Base-by-base conservation (phyloP, 2,888 invertebrate species). In the Xestoiulus laeticollis region DNA sequence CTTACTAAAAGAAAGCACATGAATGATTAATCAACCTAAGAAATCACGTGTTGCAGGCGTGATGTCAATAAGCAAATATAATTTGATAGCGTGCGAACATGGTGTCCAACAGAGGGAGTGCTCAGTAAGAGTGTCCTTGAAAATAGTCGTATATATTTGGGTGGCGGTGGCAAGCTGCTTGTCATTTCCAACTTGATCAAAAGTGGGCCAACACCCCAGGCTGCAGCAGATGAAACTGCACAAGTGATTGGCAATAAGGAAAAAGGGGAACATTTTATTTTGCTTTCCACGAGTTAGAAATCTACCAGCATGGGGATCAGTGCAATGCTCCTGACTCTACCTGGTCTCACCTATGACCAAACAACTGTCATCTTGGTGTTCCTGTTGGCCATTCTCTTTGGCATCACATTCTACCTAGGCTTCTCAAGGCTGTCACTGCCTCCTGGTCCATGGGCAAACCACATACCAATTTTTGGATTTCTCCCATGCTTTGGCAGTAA, bases 401-500 rank as follows among this genome's bases (percentile, higher is more conserved):
- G 38, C 12, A 10, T 85, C 26, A 44, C 38, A 19, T 43, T 43
- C 38, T 38, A 26, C 22, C 10, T 85, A 10, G 38, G 12, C 26
- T 8, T 22, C 6, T 22, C 33, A 6, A 22, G 8, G 38, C 19
- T 19, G 32, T 48, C 84, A 3, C 16, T 89, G 43, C 89, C 89
- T 26, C 89, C 89, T 1, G 89, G 89, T 0, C 89, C 89, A 4
- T 33, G 30, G n/a, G 87, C 48, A 0, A 88, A 88, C 86, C 78
- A 44, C 26, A n/a, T 89, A 19, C 89, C 89, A 0, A 30, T 89
- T 32, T 88, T 97, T 4, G 97, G 97, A 0, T 96, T 95, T 91
- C 92, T 97, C 88, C 95, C 96, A 0, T 96, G 95, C 92, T 91
- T 98, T 78, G 85, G 84, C 16, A 59, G 14, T 10, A n/a, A 86